phyloP scores from a whole-genome alignment of 2,797 vertebrate genomes.

The Melopsittacus undulatus region DNA sequence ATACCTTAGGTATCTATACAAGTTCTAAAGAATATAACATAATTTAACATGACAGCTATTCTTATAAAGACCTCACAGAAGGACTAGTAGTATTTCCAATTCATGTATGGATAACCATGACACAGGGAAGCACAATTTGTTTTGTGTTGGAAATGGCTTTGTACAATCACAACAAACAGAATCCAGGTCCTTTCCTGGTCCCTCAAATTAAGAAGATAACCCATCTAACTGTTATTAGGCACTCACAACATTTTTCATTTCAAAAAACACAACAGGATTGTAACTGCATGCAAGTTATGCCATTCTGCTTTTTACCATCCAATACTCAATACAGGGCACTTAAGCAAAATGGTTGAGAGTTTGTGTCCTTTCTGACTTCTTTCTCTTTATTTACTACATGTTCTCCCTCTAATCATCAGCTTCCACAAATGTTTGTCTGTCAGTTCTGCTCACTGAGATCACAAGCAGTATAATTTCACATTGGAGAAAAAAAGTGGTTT shows the following conservation, averaged over 20 bases:
- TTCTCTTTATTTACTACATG: not conserved
- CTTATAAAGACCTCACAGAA: not conserved
- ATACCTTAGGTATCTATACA: not conserved
- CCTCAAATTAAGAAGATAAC: not conserved
- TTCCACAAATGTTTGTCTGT: not conserved
- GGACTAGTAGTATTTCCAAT: not conserved
- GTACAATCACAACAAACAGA: not conserved
- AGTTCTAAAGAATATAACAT: not conserved
- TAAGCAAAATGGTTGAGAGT: not conserved
- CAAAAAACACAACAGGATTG: not conserved
- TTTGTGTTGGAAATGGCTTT: accelerated
- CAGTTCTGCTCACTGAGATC: constrained; percentile 28
- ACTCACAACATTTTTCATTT: not conserved
- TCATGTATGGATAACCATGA: not conserved
- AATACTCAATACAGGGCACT: not conserved
- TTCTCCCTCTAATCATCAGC: constrained; percentile 4
- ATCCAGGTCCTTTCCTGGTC: not conserved
- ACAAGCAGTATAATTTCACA: not conserved
- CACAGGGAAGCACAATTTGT: not conserved
- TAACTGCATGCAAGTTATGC: not conserved
- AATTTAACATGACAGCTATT: not conserved
- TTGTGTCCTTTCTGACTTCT: not conserved
- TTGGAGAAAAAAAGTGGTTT: not conserved
- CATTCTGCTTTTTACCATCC: not conserved
- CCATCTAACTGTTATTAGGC: accelerated